Evolutionary conservation across 1,140 invertebrate genomes (phyloP).

Genomic region (Choristoneura fumiferana): DNA sequence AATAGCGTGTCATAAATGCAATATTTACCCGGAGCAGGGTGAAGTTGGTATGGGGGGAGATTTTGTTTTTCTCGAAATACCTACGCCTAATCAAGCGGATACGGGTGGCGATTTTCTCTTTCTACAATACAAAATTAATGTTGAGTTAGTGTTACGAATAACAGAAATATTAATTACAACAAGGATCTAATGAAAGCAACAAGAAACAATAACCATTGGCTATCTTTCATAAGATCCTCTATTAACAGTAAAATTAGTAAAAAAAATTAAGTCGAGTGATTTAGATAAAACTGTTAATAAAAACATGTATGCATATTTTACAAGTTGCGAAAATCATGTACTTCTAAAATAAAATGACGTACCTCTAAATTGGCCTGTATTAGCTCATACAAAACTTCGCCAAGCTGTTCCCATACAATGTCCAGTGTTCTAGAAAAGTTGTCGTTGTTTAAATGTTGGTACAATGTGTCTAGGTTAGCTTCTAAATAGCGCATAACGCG

Average conservation of each 20-base stretch:
- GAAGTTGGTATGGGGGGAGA: slow-evolving; percentile 48
- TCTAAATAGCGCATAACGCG: slow-evolving; percentile 89
- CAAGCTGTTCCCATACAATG: slow-evolving; percentile 88
- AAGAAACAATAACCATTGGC: neutral
- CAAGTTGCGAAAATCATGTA: slow-evolving; percentile 20
- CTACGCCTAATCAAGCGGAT: slow-evolving; percentile 72
- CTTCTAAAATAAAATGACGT: slow-evolving; percentile 35
- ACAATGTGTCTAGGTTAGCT: slow-evolving; percentile 84
- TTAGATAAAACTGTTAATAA: slow-evolving; percentile 24
- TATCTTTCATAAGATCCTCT: slow-evolving; percentile 19
- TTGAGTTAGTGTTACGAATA: slow-evolving; percentile 42
- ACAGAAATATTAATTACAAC: slow-evolving; percentile 17
- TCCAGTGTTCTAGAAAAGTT: slow-evolving; percentile 89
- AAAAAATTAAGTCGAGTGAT: neutral
- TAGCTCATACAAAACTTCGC: slow-evolving; percentile 84
- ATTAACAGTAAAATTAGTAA: slow-evolving; percentile 18
- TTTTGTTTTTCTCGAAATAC: slow-evolving; percentile 75
- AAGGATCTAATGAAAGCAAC: neutral
- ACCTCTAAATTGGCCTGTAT: slow-evolving; percentile 89
- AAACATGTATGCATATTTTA: neutral
- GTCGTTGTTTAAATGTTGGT: slow-evolving; percentile 86
- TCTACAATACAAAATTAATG: slow-evolving; percentile 66
- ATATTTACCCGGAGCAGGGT: slow-evolving; percentile 63
- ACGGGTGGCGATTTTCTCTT: slow-evolving; percentile 67
- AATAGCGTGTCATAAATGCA: slow-evolving; percentile 55